These are phyloP conservation scores for Pterobdella sp. DNA, from an alignment of 2,888 invertebrate species.

Conservation along the genomic window DNA sequence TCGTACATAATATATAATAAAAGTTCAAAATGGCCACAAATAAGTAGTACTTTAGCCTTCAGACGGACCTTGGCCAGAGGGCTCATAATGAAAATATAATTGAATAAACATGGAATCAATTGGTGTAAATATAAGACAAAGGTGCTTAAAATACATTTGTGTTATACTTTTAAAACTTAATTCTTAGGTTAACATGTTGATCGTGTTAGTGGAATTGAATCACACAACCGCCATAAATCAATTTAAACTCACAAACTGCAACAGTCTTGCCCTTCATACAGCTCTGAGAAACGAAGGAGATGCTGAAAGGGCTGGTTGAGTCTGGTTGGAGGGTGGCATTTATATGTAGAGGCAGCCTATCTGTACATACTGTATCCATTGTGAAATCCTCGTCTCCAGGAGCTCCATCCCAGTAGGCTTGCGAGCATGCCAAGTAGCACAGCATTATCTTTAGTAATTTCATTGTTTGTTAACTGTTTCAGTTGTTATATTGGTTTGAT, in stretches of 20 bases:
- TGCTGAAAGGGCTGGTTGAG: not conserved
- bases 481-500: not conserved
- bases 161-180: no score
- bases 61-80: no score
- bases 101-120: no score
- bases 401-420: slow-evolving; percentile 11
- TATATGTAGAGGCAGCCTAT: not conserved
- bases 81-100: no score
- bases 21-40: no score
- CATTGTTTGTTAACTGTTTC: not conserved
- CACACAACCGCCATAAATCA: no score
- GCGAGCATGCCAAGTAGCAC: not conserved
- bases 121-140: no score
- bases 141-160: no score
- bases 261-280: not conserved
- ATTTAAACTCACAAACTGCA: not conserved
- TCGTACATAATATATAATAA: no score
- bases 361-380: slow-evolving; percentile 1
- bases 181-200: no score
- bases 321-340: not conserved
- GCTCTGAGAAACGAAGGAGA: not conserved
- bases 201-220: no score
- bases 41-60: no score
- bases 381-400: slow-evolving; percentile 17
- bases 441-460: not conserved